Evolutionary conservation across 1,140 invertebrate genomes (phyloP), one percentile per base, ranked within the genome.

Genomic region (Eubasilissa regina): DNA sequence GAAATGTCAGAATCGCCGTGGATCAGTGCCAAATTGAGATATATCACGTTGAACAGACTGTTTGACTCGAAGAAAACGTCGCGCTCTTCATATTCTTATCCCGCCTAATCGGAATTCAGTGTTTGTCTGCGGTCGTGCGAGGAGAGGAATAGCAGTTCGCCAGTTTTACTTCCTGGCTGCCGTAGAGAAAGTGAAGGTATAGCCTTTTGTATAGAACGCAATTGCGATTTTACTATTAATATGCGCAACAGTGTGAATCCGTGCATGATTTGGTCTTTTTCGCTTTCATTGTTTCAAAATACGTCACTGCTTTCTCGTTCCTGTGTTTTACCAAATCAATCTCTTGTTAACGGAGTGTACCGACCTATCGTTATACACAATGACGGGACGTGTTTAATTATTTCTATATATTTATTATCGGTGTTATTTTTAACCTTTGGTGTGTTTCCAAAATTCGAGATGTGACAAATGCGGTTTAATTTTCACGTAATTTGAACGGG

Each of bases 161-260:
- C 35, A 55, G 47, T 25, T 60, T 70, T 48, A 64, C 68, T 78
- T 78, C 77, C 77, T 78, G 77, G 48, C 44, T 70, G 55, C 44
- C 17, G 76, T 66, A 78, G 77, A 78, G 76, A 78, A 78, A 78
- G 77, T 78, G 77, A 78, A 78, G 66, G 77, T 73, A 78, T 73
- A 11, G n/a, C 25, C 48, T 55, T 45, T 78, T 62, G 66, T 73
- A 51, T 17, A 70, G 43, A 77, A 77, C 76, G 76, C 64, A 77
- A 72, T 72, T 70, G 68, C 55, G 44, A 62, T 62, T 78, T 73
- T 73, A 51, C 77, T 73, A 62, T 78, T 72, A 78, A 72, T 60
- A 78, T 78, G 77, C 75, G 62, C 77, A 78, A 73, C 77, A 78
- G 56, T 78, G 77, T 78, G 77, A 72, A 73, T 73, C 53, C 56